Base-by-base conservation (phyloP, 2,888 invertebrate genomes). In the Cephus pygmeus region DNA sequence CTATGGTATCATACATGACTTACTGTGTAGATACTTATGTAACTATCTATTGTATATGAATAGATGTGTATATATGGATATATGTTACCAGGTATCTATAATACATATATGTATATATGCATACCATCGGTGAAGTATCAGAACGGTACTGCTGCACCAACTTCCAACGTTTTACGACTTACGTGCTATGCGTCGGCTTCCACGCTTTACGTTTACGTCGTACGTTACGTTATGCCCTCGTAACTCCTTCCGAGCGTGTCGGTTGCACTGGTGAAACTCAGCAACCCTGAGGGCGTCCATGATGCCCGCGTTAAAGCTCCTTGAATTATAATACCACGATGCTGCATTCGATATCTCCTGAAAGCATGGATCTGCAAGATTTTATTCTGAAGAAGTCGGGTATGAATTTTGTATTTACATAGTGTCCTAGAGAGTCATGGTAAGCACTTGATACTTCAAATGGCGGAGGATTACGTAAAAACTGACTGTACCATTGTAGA, bases 191-290 rank as follows among this genome's bases (percentile, higher is more conserved):
- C 85, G 83, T 79, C 81, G 80, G 84, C 83, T 83, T 82, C 79
- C 80, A 78, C 83, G 80, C 83, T 86, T 85, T 84, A 83, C 83
- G 84, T 85, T 85, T 82, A 86, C 81, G 85, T 84, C 85, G 83
- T 83, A 83, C 83, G 82, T 80, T 81, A 82, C 85, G 85, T 87
- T 85, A 86, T 85, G 83, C 79, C 85, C 84, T 87, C 88, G 86
- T 86, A 86, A 86, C 85, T 87, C 84, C 80, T 82, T 78, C 81
- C 81, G 78, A 83, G 83, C 84, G 83, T 83, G 79, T 84, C 83
- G 85, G 73, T 80, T 79, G 79, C 80, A 79, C 79, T 79, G 81
- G 79, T 78, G 81, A 83, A 84, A 83, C 81, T 82, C 69, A 69
- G 69, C 76, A 34, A 23, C 31, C 15, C 31, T 12, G 34, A 12